These are phyloP conservation scores for Nowickia ferox DNA, from an alignment of 2,888 invertebrate species.

Conservation along the genomic window DNA sequence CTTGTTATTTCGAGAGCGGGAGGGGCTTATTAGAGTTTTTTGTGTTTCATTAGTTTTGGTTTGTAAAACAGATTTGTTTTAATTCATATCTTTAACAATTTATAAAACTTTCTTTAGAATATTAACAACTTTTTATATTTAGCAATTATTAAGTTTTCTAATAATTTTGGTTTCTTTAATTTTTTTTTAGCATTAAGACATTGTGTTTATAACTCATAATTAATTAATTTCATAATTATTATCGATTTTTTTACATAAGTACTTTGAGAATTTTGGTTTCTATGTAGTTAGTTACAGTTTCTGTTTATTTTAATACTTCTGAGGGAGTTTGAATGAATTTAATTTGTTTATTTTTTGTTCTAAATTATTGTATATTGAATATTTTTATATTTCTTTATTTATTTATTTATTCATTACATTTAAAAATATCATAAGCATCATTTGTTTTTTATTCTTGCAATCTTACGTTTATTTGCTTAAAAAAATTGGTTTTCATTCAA, in stretches of 20 bases:
- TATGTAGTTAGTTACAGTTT: constrained; percentile 56
- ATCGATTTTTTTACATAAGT: constrained; percentile 65
- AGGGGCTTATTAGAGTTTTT: constrained; percentile 38
- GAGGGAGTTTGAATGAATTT: constrained; percentile 65
- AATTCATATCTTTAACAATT: constrained; percentile 79
- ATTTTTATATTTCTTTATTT: constrained; percentile 72
- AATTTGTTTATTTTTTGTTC: constrained; percentile 59
- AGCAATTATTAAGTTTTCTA: constrained; percentile 67
- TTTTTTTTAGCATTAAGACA: constrained; percentile 61
- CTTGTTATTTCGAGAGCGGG: constrained; percentile 25
- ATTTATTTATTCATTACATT: constrained; percentile 70
- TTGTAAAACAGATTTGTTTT: constrained; percentile 69
- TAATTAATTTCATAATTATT: constrained; percentile 57
- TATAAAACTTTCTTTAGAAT: constrained; percentile 81
- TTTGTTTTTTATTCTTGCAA: constrained; percentile 69
- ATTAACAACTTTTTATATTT: constrained; percentile 78
- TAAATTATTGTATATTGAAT: constrained; percentile 72
- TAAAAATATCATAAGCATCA: constrained; percentile 73
- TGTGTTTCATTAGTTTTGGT: constrained; percentile 40
- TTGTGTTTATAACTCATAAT: constrained; percentile 62
- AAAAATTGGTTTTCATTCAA: constrained; percentile 66
- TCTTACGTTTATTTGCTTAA: constrained; percentile 70
- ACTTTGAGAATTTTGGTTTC: constrained; percentile 52
- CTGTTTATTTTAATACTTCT: constrained; percentile 62
- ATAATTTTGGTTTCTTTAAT: constrained; percentile 37